Conservation (phyloP, 2,888 invertebrate genomes). For the Acrocyrtus sp. region DNA sequence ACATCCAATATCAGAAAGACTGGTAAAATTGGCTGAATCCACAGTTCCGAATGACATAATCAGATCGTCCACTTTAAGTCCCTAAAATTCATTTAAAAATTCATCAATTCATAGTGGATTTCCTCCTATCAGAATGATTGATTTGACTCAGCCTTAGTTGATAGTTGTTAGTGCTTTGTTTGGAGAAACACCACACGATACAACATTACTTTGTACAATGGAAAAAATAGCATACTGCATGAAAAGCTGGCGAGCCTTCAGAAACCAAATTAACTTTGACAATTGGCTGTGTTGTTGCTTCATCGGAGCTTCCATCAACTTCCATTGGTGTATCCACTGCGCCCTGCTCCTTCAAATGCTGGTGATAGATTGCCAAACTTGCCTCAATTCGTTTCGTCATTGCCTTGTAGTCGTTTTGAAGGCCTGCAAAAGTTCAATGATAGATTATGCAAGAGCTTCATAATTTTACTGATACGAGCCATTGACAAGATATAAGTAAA, state of each 20-base stretch:
- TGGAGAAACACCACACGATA: not conserved
- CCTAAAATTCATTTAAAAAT: not conserved
- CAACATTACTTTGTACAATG: no score
- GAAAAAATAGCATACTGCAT: slow-evolving; percentile 73
- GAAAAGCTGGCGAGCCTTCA: slow-evolving; percentile 83
- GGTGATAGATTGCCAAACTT: slow-evolving; percentile 76
- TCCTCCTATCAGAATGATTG: not conserved
- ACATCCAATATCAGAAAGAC: slow-evolving; percentile 75
- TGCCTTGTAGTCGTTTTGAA: slow-evolving; percentile 88
- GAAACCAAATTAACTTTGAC: slow-evolving; percentile 79
- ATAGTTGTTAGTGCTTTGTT: no score
- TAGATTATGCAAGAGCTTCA: slow-evolving; percentile 65
- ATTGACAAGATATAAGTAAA: not conserved
- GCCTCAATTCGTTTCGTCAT: slow-evolving; percentile 86
- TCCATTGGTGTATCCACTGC: slow-evolving; percentile 29
- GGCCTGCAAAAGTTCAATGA: slow-evolving; percentile 69
- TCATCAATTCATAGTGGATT: not conserved
- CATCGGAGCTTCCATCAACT: slow-evolving; percentile 12
- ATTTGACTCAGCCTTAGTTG: no score
- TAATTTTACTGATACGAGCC: not conserved
- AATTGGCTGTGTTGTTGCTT: slow-evolving; percentile 69
- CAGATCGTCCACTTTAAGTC: not conserved
- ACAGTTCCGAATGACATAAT: slow-evolving; percentile 78
- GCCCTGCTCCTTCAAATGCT: slow-evolving; percentile 64
- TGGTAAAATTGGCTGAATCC: slow-evolving; percentile 76